Evolutionary conservation across 2,113 vertebrate species (phyloP).

Genomic region (Aegithalos caudatus): DNA sequence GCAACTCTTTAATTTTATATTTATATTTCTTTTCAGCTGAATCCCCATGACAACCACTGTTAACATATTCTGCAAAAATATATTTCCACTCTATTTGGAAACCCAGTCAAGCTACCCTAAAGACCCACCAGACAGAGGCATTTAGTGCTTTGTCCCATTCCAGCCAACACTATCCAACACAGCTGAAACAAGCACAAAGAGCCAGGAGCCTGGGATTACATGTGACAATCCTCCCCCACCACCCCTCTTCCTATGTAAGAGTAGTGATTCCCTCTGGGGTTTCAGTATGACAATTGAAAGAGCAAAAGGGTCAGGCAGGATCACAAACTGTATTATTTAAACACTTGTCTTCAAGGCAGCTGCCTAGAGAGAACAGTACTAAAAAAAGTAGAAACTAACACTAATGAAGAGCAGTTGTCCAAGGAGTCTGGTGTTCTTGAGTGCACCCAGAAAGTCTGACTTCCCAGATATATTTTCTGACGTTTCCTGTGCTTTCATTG

Average conservation of each 20-base stretch:
- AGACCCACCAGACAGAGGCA: neutral
- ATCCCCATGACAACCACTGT: constrained; percentile 31
- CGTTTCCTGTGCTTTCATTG: neutral
- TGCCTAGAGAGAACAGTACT: neutral
- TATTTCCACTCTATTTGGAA: neutral
- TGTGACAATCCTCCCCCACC: rapidly evolving
- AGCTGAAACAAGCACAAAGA: rapidly evolving
- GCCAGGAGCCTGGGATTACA: neutral
- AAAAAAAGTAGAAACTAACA: neutral
- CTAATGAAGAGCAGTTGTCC: neutral
- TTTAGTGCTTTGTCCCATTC: neutral
- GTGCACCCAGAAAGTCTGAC: neutral
- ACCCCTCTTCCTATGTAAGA: neutral
- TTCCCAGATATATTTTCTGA: neutral
- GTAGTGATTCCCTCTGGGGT: neutral
- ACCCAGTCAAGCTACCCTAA: neutral
- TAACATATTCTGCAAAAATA: neutral
- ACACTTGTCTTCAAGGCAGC: neutral
- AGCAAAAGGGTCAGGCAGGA: neutral
- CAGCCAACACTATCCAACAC: neutral
- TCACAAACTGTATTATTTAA: neutral
- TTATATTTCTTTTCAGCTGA: constrained; percentile 32
- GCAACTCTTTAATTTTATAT: constrained; percentile 22
- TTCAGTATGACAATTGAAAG: neutral
- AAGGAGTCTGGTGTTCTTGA: neutral